Evolutionary conservation across 2,888 invertebrate species (phyloP), one percentile per base, ranked within the genome.

Genomic region (Aromia moschata): DNA sequence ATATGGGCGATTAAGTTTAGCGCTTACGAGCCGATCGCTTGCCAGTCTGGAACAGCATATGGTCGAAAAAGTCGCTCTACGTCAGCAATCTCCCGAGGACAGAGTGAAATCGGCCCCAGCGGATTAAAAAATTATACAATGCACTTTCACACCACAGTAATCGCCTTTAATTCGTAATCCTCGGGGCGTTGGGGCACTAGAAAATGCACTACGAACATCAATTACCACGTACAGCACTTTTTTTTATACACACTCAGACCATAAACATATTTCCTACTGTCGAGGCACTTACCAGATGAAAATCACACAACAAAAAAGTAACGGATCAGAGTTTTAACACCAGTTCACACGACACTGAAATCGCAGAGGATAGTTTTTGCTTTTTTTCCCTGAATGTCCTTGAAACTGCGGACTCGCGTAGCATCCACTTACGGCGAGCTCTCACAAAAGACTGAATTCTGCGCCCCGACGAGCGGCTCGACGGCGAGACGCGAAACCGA

Each of bases 381-480:
- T 18, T 43, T 49, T 43, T n/a, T 43, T 58, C 30, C 53, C 15
- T 36, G 12, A 63, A 30, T 43, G 66, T 64, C 66, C 66, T 66
- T 66, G 66, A 66, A 63, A 66, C 49, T 53, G 57, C 20, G 37
- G 54, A 60, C 58, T 46, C 31, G 55, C 61, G 59, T 59, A 57
- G 51, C 65, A 44, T 62, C 65, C 65, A 58, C 33, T 33, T 43
- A 25, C 62, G 12, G 20, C 41, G 46, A 43, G 44, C 52, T 56
- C 65, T 61, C 65, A 65, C 65, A 65, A 65, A 65, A 65, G 65
- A 65, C 65, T 65, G 61, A 63, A 60, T 65, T 61, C 58, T 55
- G 54, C 59, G 58, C 56, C 46, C 58, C 30, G 58, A 54, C 63
- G 53, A 52, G 54, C 56, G 51, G 45, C 36, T 38, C 46, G 17